Conservation (phyloP, 1,140 invertebrate species). For the Danaus melanippus region DNA sequence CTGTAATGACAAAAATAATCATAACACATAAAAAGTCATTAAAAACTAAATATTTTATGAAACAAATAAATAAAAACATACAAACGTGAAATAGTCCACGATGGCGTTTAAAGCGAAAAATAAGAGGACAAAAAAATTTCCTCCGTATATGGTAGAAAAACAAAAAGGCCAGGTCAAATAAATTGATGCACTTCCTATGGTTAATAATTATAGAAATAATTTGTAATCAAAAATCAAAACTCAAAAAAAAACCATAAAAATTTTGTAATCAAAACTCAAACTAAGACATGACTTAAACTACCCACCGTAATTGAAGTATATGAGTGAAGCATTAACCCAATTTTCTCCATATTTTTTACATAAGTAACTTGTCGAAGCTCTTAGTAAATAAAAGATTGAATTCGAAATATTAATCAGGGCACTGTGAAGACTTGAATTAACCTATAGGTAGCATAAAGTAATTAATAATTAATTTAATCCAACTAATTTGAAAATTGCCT, state of each 20-base stretch:
- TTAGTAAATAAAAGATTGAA: slow-evolving; percentile 35
- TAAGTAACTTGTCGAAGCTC: slow-evolving; percentile 24
- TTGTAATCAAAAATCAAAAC: no score
- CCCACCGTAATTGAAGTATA: slow-evolving; percentile 23
- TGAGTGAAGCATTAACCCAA: slow-evolving; percentile 22
- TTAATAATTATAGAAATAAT: no score
- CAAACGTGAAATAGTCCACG: slow-evolving; percentile 18
- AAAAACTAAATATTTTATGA: no score
- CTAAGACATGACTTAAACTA: background rate
- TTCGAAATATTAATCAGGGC: slow-evolving; percentile 32
- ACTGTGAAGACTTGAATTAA: slow-evolving; percentile 34
- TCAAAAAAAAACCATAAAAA: no score
- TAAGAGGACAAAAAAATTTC: slow-evolving; percentile 14
- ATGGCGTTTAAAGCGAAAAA: slow-evolving; percentile 19
- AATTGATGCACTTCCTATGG: slow-evolving; percentile 7
- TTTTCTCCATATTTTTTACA: slow-evolving; percentile 32
- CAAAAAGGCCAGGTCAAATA: slow-evolving; percentile 26
- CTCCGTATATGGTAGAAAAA: slow-evolving; percentile 18
- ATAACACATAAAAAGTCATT: no score
- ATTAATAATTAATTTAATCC: slow-evolving; percentile 7
- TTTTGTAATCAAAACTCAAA: background rate
- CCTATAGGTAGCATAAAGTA: slow-evolving; percentile 22
- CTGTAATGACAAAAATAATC: slow-evolving; percentile 14
- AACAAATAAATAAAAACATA: slow-evolving; percentile 5
- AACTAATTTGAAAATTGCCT: no score